Percentiles rank a stretch among this genome's conserved stretches.
Evolutionary conservation across 2,113 vertebrate genomes (phyloP).

Genomic region (Mustela lutreola): DNA sequence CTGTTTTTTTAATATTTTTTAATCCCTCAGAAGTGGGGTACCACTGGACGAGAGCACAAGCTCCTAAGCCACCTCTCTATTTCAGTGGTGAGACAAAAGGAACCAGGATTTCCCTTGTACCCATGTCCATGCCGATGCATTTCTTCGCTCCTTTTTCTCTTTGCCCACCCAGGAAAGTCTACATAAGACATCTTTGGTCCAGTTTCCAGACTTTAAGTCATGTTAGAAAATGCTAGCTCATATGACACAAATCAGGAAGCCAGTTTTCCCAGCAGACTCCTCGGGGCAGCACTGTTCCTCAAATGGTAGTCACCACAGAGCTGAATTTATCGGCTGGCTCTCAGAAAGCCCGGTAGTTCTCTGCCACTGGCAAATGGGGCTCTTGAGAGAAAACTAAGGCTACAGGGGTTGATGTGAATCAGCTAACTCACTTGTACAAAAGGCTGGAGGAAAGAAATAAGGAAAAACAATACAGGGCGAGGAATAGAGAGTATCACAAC

Average conservation of each 20-base stretch:
- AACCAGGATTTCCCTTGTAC: conserved; percentile 55
- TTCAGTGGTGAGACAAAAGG: not conserved
- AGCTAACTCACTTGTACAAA: not conserved
- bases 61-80: not conserved
- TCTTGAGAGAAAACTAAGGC: not conserved
- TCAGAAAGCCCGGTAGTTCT: not conserved
- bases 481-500: not conserved
- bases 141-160: conserved; percentile 75
- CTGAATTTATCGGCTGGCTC: not conserved
- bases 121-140: conserved; percentile 25
- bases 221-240: conserved; percentile 60
- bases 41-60: not conserved
- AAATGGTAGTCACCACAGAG: not conserved
- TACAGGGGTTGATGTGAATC: not conserved
- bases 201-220: not conserved
- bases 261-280: conserved; percentile 1
- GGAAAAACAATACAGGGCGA: not conserved
- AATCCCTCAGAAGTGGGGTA: not conserved
- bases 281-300: not conserved
- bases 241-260: conserved; percentile 17
- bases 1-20: not conserved
- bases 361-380: not conserved
- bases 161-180: conserved; percentile 66
- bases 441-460: not conserved
- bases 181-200: conserved; percentile 32